A percentile compares a stretch with the other conserved stretches of the same genome.
phyloP scores from a whole-genome alignment of 2,888 invertebrate genomes.

The Bembecia ichneumoniformis region DNA sequence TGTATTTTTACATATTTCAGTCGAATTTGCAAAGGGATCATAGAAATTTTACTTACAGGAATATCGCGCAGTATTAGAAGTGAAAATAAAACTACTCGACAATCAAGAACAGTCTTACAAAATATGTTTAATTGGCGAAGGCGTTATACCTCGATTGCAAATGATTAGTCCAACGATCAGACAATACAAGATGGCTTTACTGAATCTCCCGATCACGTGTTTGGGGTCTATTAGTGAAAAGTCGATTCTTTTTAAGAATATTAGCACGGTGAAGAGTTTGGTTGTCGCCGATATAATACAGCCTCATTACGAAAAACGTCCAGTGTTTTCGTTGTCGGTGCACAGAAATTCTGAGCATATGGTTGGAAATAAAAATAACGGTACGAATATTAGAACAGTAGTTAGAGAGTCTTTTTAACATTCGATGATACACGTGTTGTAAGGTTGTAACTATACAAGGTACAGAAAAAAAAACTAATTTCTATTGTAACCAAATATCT shows the following conservation, averaged over 20 bases:
- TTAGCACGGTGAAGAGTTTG: slow-evolving; percentile 37
- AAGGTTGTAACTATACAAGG: no score
- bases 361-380: slow-evolving; percentile 25
- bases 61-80: slow-evolving; percentile 56
- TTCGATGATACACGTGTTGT: not conserved
- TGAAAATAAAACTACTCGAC: slow-evolving; percentile 49
- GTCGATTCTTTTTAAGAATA: slow-evolving; percentile 46
- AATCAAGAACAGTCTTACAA: slow-evolving; percentile 51
- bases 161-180: slow-evolving; percentile 35
- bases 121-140: slow-evolving; percentile 59
- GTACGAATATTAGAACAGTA: slow-evolving; percentile 16
- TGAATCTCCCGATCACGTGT: slow-evolving; percentile 54
- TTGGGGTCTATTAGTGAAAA: slow-evolving; percentile 44
- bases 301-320: slow-evolving; percentile 29
- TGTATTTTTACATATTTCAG: not conserved
- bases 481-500: not conserved
- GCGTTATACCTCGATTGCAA: slow-evolving; percentile 53
- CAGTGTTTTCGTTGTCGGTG: slow-evolving; percentile 43
- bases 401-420: not conserved
- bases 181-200: slow-evolving; percentile 29
- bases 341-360: slow-evolving; percentile 24
- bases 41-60: slow-evolving; percentile 31
- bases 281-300: slow-evolving; percentile 33
- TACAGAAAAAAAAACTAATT: not conserved
- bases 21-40: not conserved